phyloP scores from a whole-genome alignment of 2,888 invertebrate genomes.

The Scotopteryx bipunctaria region DNA sequence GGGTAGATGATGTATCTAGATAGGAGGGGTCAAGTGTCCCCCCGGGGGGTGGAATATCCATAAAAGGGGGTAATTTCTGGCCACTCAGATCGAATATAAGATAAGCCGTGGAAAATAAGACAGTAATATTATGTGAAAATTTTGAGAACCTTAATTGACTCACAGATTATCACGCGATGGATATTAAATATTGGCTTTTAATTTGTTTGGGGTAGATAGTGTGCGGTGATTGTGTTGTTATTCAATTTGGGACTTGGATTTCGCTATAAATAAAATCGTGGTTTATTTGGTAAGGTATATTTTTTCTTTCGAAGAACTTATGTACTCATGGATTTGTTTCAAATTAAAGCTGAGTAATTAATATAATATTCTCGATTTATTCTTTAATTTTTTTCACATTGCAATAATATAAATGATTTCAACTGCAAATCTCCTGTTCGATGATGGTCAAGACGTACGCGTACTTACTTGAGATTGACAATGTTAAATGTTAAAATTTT shows the following conservation, averaged over 20 bases:
- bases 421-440: no score
- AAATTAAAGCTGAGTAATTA: no score
- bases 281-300: conserved; percentile 17
- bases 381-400: no score
- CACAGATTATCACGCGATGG: conserved; percentile 67
- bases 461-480: no score
- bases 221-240: conserved; percentile 46
- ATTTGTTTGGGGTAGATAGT: conserved; percentile 59
- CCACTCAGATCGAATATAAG: conserved; percentile 77
- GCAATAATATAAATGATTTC: no score
- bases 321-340: no score
- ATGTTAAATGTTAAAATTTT: no score
- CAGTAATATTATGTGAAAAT: conserved; percentile 76
- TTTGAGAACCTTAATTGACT: conserved; percentile 78
- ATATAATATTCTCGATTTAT: no score
- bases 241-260: conserved; percentile 26
- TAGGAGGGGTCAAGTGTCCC: conserved; percentile 80
- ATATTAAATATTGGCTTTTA: conserved; percentile 71
- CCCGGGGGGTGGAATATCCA: conserved; percentile 79
- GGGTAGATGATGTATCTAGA: conserved; percentile 82
- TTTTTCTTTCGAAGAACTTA: not conserved
- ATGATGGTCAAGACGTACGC: no score
- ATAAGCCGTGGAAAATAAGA: conserved; percentile 77
- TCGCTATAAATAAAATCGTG: no score
- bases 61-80: conserved; percentile 79